Evolutionary conservation across 2,888 invertebrate genomes (phyloP).

Genomic region (Epistrophe grossulariae): DNA sequence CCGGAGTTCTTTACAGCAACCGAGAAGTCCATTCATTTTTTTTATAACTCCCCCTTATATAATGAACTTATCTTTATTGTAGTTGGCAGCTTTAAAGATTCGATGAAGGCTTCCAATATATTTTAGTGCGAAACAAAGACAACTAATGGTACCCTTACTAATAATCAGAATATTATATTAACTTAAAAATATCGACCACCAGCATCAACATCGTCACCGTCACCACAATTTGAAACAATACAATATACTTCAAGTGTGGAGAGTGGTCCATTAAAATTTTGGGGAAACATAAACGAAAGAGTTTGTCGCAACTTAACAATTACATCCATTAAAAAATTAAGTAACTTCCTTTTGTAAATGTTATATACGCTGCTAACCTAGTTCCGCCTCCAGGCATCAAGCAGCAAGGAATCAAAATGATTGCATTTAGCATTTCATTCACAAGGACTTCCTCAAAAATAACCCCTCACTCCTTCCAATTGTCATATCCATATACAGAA

Average conservation of each 20-base stretch:
- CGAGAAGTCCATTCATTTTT: too few species aligned
- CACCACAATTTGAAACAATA: neutral
- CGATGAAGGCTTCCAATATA: too few species aligned
- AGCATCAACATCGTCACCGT: neutral
- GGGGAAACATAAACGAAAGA: constrained; percentile 46
- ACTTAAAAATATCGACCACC: neutral
- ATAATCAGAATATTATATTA: neutral
- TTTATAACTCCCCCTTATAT: too few species aligned
- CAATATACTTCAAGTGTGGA: neutral
- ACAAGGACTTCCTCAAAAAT: neutral
- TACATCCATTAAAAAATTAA: constrained; percentile 68
- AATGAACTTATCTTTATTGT: too few species aligned
- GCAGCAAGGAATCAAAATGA: constrained; percentile 60
- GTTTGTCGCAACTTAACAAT: constrained; percentile 66
- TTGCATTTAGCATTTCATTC: constrained; percentile 39
- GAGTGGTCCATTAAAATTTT: constrained; percentile 22
- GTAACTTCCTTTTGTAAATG: constrained; percentile 58
- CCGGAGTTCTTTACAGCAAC: too few species aligned
- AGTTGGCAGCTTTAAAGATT: too few species aligned
- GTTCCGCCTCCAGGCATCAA: neutral
- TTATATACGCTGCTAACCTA: constrained; percentile 18
- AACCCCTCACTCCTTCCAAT: neutral
- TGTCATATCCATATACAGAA: neutral
- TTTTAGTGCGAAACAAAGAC: too few species aligned
- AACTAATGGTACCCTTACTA: neutral